A percentile compares a stretch with the other conserved stretches of the same genome.
phyloP scores from a whole-genome alignment of 1,140 invertebrate genomes.

The Cydia fagiglandana region DNA sequence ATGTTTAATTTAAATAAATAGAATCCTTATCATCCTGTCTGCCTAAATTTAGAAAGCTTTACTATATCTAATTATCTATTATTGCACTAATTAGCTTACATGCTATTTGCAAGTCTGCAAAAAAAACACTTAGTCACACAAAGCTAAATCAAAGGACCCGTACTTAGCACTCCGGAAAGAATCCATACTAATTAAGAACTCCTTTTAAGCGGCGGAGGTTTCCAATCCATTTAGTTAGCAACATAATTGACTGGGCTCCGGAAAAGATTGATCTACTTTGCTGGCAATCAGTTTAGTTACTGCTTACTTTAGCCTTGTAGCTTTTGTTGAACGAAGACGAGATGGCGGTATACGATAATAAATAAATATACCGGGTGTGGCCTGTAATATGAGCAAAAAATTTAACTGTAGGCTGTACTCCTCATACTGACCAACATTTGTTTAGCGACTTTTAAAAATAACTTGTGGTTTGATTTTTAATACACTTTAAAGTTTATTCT shows the following conservation, averaged over 20 bases:
- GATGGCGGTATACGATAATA: neutral
- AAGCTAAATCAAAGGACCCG: conserved; percentile 5
- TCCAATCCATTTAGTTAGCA: conserved; percentile 30
- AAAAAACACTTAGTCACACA: neutral
- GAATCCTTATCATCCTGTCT: too few relatives aligned
- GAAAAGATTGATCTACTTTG: conserved; percentile 16
- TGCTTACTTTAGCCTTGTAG: conserved; percentile 8
- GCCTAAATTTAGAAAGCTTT: too few relatives aligned
- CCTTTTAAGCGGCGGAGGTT: conserved; percentile 28
- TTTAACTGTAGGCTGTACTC: too few relatives aligned
- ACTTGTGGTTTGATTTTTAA: too few relatives aligned
- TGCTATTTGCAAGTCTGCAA: neutral
- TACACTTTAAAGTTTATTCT: too few relatives aligned
- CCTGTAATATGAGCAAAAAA: too few relatives aligned
- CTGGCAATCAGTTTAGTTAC: conserved; percentile 2
- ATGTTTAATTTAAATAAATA: too few relatives aligned
- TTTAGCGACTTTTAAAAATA: too few relatives aligned
- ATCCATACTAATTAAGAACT: conserved; percentile 26
- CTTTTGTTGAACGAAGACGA: neutral
- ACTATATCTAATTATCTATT: too few relatives aligned
- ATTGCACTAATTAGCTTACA: neutral
- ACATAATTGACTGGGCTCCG: conserved; percentile 24
- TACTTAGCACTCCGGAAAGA: conserved; percentile 18
- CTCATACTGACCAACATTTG: too few relatives aligned
- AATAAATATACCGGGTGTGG: too few relatives aligned